Evolutionary conservation across 2,113 vertebrate species (phyloP).

Genomic region (Embiotoca jacksoni): DNA sequence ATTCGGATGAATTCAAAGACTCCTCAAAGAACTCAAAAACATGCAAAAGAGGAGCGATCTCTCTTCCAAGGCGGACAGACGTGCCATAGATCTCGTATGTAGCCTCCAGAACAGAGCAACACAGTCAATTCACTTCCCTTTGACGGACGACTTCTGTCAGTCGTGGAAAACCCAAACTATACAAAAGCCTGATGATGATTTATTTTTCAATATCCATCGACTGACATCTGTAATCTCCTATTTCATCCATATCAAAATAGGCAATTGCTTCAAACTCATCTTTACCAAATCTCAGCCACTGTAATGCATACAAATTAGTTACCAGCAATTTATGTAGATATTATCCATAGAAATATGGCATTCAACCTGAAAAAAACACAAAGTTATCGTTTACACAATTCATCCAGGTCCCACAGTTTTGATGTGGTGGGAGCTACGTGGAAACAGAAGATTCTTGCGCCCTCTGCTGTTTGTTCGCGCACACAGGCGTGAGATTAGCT

Average conservation of each 20-base stretch:
- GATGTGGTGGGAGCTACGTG: background rate
- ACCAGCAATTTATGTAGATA: background rate
- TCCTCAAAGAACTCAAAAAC: constrained; percentile 1
- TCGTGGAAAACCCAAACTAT: background rate
- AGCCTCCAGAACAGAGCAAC: background rate
- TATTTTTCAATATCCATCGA: no score
- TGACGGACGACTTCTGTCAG: background rate
- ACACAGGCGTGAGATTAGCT: constrained; percentile 23
- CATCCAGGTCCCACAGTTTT: background rate
- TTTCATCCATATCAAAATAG: no score
- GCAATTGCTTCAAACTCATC: background rate
- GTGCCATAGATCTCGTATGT: no score
- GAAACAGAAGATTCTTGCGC: constrained; percentile 70
- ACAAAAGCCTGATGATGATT: background rate
- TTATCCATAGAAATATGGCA: background rate
- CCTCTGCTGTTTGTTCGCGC: constrained; percentile 71
- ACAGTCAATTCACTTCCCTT: background rate
- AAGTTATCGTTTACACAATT: constrained; percentile 11
- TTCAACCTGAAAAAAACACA: background rate
- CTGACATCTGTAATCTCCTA: no score
- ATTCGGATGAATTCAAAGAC: background rate
- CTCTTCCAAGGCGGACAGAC: background rate
- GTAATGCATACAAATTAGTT: background rate
- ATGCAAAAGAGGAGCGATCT: background rate
- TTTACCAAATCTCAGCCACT: no score